Evolutionary conservation across 2,113 vertebrate genomes (phyloP), one percentile per base, ranked within the genome.

Genomic region (Lophochroa leadbeateri): DNA sequence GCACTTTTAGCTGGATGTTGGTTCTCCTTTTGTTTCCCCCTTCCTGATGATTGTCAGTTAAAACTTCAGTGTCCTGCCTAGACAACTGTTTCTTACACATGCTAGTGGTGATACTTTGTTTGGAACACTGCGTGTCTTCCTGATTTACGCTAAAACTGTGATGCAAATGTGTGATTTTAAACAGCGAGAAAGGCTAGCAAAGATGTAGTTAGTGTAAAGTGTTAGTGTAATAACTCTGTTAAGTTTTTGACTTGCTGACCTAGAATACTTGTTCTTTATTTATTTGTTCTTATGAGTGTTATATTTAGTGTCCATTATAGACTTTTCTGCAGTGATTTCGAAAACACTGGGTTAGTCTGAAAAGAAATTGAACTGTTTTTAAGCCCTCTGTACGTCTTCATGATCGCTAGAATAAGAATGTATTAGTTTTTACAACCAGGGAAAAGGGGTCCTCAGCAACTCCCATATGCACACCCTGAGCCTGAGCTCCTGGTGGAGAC

Each of bases 381-480:
- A 49, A 43, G 27, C 3, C 14, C 17, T 39, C 4, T 52, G 57
- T 44, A 9, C 5, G 6, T 24, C 14, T 55, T 21, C 18, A 15
- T 13, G 16, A 60, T 64, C 16, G 52, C 7, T 20, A 80, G 23
- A 80, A 23, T 21, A 52, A 33, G 14, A 49, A 65, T 25, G 61
- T 81, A 6, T 37, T 29, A 17, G 50, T 28, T 35, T 77, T 80
- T 57, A 44, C 28, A 20, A 2, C 8, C 3, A 1, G 7, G 46
- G 37, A 19, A 31, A 65, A 19, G 20, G 16, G 15, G 24, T 82
- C 17, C n/a, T 92, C n/a, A 65, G 10, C 9, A 82, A 13, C 6
- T 47, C 7, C 10, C 0, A 14, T 6, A 2, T 24, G 28, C 28
- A 4, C 6, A 11, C 1, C 0, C 11, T 10, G 9, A 53, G 16